Base-by-base conservation (phyloP, 2,888 invertebrate species). In the Phyllotreta cruciferae region DNA sequence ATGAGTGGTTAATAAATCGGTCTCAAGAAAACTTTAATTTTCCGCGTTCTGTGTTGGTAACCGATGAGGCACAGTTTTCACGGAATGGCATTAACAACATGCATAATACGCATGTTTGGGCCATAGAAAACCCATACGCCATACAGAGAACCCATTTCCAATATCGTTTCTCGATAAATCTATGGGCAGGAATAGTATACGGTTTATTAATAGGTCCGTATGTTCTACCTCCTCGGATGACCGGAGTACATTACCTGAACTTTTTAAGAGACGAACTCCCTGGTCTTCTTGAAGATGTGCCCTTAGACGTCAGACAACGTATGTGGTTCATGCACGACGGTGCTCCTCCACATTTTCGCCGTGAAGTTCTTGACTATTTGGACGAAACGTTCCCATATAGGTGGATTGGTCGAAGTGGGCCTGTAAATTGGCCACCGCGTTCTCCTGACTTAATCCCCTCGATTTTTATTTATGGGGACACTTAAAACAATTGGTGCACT, bases 321-420 rank as follows among this genome's bases (percentile, higher is more conserved):
- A 66, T 64, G 60, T 66, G 56, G 56, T 66, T 66, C 11, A 45
- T 64, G 60, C 63, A 66, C 44, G 37, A 81, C 81, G 68, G 69
- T 6, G 68, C 68, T 8, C 70, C 63, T 10, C 60, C 70, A 1
- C 70, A 69, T 49, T 70, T 57, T 54, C 54, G 55, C 36, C n/a
- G 52, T 8, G 55, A 45, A 24, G 69, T 62, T 36, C 65, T 63
- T 38, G n/a, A n/a, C n/a, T n/a, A n/a, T n/a, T n/a, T n/a, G n/a
- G n/a, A n/a, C n/a, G n/a, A n/a, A n/a, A n/a, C n/a, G n/a, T n/a
- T n/a, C n/a, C n/a, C n/a, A n/a, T n/a, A n/a, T n/a, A n/a, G n/a
- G n/a, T n/a, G n/a, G n/a, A n/a, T n/a, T n/a, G n/a, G n/a, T n/a
- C n/a, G n/a, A n/a, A n/a, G n/a, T n/a, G n/a, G n/a, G n/a, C n/a